Evolutionary conservation across 2,888 invertebrate species (phyloP).

Genomic region (Sesamia inferens): DNA sequence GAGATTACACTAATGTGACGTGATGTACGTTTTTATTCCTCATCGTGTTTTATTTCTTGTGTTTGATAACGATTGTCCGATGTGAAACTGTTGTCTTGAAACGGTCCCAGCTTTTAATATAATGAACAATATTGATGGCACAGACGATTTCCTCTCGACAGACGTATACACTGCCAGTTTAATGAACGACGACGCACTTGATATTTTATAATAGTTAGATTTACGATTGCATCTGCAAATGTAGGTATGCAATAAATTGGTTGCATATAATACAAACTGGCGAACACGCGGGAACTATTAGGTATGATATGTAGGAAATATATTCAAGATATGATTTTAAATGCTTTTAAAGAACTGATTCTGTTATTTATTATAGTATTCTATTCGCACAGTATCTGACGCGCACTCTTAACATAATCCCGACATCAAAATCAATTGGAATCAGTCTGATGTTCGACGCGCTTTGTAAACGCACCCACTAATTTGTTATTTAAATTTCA

Average conservation of each 20-base stretch:
- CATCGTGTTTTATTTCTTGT: slow-evolving; percentile 59
- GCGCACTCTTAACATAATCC: slow-evolving; percentile 71
- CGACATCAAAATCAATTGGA: slow-evolving; percentile 80
- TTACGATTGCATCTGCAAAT: slow-evolving; percentile 54
- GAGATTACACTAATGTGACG: slow-evolving; percentile 66
- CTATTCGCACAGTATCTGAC: slow-evolving; percentile 57
- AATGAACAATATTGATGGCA: slow-evolving; percentile 57
- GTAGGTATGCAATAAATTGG: slow-evolving; percentile 57
- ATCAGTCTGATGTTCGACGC: slow-evolving; percentile 80
- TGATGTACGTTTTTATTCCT: slow-evolving; percentile 63
- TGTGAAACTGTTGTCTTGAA: slow-evolving; percentile 53
- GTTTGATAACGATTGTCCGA: slow-evolving; percentile 55
- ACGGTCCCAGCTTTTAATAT: slow-evolving; percentile 50
- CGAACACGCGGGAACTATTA: slow-evolving; percentile 19
- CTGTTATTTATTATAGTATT: slow-evolving; percentile 57
- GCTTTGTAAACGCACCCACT: slow-evolving; percentile 82
- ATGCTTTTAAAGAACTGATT: slow-evolving; percentile 49
- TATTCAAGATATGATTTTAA: slow-evolving; percentile 32
- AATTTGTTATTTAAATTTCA: slow-evolving; percentile 87
- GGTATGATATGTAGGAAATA: slow-evolving; percentile 28
- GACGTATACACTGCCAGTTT: slow-evolving; percentile 41
- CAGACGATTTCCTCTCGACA: slow-evolving; percentile 48
- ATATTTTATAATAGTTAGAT: slow-evolving; percentile 61
- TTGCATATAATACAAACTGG: slow-evolving; percentile 36
- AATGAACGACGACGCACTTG: slow-evolving; percentile 52